Evolutionary conservation across 2,113 vertebrate species (phyloP).

Genomic region (Scopus umbretta): DNA sequence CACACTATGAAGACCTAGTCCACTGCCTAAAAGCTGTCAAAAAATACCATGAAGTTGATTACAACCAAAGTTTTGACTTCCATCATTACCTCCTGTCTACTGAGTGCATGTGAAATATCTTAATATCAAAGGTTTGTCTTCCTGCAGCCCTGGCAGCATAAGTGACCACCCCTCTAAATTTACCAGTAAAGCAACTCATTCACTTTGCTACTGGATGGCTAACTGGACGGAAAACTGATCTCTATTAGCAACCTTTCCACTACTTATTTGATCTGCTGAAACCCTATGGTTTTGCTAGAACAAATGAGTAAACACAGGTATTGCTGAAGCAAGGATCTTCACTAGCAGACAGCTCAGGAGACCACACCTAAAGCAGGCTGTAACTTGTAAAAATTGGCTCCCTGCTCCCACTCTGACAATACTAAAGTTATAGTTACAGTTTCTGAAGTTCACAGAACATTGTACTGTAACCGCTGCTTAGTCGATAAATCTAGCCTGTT

Average conservation of each 20-base stretch:
- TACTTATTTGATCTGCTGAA: not conserved
- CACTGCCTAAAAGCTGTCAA: not conserved
- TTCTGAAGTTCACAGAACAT: not conserved
- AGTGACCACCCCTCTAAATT: not conserved
- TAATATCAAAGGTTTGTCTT: not conserved
- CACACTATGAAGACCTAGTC: not conserved
- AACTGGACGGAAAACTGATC: not conserved
- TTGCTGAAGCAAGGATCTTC: not conserved
- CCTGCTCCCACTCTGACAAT: not conserved
- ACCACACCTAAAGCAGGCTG: not conserved
- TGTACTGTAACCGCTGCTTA: not conserved
- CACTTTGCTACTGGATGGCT: not conserved
- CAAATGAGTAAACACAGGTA: not conserved
- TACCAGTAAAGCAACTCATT: not conserved
- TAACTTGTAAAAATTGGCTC: not conserved
- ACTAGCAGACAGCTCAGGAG: not conserved
- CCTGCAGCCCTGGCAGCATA: not conserved
- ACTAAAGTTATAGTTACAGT: rapidly evolving
- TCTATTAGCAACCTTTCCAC: not conserved
- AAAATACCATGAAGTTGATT: not conserved
- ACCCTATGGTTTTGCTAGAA: not conserved
- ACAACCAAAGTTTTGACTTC: not conserved
- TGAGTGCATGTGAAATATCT: not conserved
- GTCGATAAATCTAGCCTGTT: not conserved
- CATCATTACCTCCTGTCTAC: not conserved